Evolutionary conservation across 2,888 invertebrate species (phyloP).

Genomic region (Chrysotoxum bicinctum): DNA sequence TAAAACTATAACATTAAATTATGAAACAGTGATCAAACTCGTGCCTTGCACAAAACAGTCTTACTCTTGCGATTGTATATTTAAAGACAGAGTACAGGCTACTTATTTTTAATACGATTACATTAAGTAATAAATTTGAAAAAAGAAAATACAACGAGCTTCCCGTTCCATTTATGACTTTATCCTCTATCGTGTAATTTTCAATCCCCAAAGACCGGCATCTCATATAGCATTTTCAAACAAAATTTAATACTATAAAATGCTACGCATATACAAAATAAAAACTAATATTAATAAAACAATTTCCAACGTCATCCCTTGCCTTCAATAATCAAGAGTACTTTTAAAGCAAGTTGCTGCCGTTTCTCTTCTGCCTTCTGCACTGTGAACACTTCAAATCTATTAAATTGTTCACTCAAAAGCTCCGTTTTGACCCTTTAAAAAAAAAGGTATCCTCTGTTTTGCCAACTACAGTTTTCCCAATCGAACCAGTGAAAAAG

Average conservation of each 20-base stretch:
- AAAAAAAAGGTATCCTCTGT: slow-evolving; percentile 17
- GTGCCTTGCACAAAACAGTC: background rate
- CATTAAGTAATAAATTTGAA: background rate
- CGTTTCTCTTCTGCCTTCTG: background rate
- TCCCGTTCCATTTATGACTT: background rate
- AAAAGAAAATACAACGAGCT: background rate
- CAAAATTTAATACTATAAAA: background rate
- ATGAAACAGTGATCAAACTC: background rate
- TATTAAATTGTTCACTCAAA: slow-evolving; percentile 59
- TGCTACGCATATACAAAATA: background rate
- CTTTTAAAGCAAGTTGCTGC: background rate
- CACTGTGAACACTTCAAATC: slow-evolving; percentile 45
- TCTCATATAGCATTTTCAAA: background rate
- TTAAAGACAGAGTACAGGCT: no score
- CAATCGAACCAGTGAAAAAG: slow-evolving; percentile 25
- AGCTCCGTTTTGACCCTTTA: slow-evolving; percentile 18
- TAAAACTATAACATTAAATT: background rate
- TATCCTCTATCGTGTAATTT: background rate
- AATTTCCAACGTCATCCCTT: background rate
- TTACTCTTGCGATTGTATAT: background rate
- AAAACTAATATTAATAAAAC: slow-evolving; percentile 9
- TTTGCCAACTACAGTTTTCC: background rate
- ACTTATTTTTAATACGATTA: slow-evolving; percentile 1
- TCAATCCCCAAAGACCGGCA: background rate
- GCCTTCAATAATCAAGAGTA: slow-evolving; percentile 6